phyloP scores from a whole-genome alignment of 2,797 vertebrate species.

The Phataginus tetradactyla region DNA sequence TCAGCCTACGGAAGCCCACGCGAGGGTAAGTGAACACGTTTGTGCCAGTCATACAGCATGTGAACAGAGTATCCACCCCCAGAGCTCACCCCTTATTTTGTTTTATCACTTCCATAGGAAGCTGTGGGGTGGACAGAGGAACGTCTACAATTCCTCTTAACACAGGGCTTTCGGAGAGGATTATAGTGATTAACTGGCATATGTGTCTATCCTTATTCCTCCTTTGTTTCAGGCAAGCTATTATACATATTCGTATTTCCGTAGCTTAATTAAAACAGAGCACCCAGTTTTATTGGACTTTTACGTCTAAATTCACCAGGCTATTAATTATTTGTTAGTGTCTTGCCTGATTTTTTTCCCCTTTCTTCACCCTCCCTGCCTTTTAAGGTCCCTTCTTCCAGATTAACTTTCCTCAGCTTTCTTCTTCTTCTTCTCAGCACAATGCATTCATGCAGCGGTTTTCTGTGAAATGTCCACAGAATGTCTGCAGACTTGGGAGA shows the following conservation, averaged over 20 bases:
- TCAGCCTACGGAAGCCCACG: not conserved
- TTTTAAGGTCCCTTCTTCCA: not conserved
- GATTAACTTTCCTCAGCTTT: conserved; percentile 13
- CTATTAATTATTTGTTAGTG: conserved; percentile 22
- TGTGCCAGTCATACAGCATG: not conserved
- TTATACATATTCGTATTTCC: not conserved
- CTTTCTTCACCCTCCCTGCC: not conserved
- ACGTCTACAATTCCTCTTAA: not conserved
- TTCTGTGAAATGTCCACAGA: not conserved
- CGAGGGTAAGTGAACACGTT: not conserved
- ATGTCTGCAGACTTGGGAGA: not conserved
- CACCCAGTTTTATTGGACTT: not conserved
- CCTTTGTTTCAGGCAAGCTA: conserved; percentile 15
- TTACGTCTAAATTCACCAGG: not conserved
- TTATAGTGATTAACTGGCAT: not conserved
- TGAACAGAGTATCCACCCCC: not conserved
- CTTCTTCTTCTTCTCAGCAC: not conserved
- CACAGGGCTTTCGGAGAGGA: not conserved
- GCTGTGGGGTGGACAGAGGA: not conserved
- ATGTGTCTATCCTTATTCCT: not conserved
- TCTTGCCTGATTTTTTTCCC: not conserved
- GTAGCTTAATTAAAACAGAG: not conserved
- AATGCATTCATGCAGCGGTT: not conserved
- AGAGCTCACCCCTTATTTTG: not conserved
- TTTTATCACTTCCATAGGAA: not conserved